Evolutionary conservation across 2,113 vertebrate genomes (phyloP), one percentile per base, ranked within the genome.

Genomic region (Spilogale gracilis): DNA sequence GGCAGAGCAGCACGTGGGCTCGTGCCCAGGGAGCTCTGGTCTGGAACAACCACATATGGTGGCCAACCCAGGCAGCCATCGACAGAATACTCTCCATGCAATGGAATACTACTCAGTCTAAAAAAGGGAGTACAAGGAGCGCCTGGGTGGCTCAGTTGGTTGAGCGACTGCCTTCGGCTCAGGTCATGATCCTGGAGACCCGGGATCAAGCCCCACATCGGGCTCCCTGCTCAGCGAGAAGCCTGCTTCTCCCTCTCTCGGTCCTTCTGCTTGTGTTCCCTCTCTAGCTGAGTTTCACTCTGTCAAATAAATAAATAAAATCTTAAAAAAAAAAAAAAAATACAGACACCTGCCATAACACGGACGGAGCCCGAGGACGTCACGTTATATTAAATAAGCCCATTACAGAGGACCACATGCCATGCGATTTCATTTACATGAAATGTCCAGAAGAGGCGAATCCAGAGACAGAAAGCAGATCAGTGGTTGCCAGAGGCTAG

Each of bases 271-370:
- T 38, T 38, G 38, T 38, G 38, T 38, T 38, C 38, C 38, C 38
- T 38, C 38, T 38, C 38, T 38, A 38, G 38, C 38, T 38, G 38
- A 38, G 38, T 38, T 38, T 38, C 38, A 38, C 38, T 38, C 38
- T 38, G 38, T 38, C 38, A 38, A 38, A 38, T 38, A 38, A 38
- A 38, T 38, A 38, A 38, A 38, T 38, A 38, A 38, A 38, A 38
- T 38, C 38, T 38, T 38, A 38, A 2, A n/a, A n/a, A n/a, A n/a
- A n/a, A n/a, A n/a, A n/a, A n/a, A n/a, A n/a, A n/a, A n/a, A 52
- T 25, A 30, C 58, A 6, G 67, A 25, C 7, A 2, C 27, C 4
- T 0, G 52, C 60, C 14, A 16, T 20, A 4, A 32, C 13, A 0
- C 0, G 54, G 80, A 32, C 5, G 23, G 45, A 43, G 6, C 79